Base-by-base conservation (phyloP, 2,888 invertebrate species). In the Acanthosoma haemorrhoidale region DNA sequence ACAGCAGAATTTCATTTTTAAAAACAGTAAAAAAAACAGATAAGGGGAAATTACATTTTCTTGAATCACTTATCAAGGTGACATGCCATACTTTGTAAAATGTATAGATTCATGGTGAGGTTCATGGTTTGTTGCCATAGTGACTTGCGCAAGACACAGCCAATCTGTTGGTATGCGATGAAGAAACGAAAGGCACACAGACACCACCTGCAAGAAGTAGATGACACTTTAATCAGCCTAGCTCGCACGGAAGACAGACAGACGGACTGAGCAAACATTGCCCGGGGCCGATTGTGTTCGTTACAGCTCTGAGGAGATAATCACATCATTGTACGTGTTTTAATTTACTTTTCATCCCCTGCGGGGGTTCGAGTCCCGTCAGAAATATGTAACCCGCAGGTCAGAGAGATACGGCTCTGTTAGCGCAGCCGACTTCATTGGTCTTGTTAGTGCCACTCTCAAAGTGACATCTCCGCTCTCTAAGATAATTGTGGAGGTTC, bases 261-360 rank as follows among this genome's bases (percentile, higher is more conserved):
- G 43, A 11, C 43, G 21, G 43, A 13, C 21, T n/a, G 51, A 51
- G 29, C 51, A 51, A 51, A 51, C 51, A 51, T 8, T 3, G 25
- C 51, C 51, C 4, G 1, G 5, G n/a, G 51, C 13, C 41, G 2
- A n/a, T n/a, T n/a, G n/a, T n/a, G 11, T 1, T 21, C 41, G 18
- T 41, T 41, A 41, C 18, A 9, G 9, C 18, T 9, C 21, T 43
- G 21, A n/a, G 43, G 8, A 21, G 25, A 3, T 51, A 51, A 51
- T 51, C 51, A 51, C 51, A 51, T 51, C 51, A 51, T 25, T 51
- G 51, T 25, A 25, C n/a, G 51, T 21, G 25, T 51, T 51, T 51
- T 51, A 51, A 51, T 51, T 51, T 51, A 51, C 51, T 51, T 51
- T 29, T 51, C 51, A 51, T 51, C 21, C 8, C 51, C 51, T 25